Evolutionary conservation across 2,797 vertebrate genomes (phyloP), one percentile per base, ranked within the genome.

Genomic region (Morelia viridis): DNA sequence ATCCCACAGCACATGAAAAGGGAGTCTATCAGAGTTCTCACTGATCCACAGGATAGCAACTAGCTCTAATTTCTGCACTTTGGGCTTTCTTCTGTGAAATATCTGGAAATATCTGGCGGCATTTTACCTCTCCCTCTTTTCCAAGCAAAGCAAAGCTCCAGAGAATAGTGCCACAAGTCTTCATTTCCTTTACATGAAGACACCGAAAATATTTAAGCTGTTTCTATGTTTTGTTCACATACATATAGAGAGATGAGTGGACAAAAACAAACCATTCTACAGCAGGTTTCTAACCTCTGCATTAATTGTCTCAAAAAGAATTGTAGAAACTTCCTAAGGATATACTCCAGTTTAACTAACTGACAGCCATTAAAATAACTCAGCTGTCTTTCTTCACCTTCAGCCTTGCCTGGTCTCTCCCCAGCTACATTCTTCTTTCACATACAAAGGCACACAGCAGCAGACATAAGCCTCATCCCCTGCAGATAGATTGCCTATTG

Each of bases 401-500:
- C 56, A 88, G 53, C 22, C 28, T 41, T 10, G 28, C 28, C 3
- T 62, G 83, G 3, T 28, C 8, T 80, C 46, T 80, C 22, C 41
- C 19, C 22, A 46, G 19, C 46, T 80, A 46, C 41, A 80, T 61
- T 57, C 56, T 56, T 83, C 89, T 56, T 22, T 17, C 46, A 85
- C 64, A 68, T 17, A 68, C 19, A 90, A 35, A 61, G 2, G 12
- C n/a, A 8, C 56, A 83, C 31, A 86, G 92, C n/a, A 28, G 35
- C 71, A 41, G 13, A 31, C 56, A 86, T 89, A 53, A 58, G 71
- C 13, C 13, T n/a, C 56, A 87, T 58, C 41, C 41, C 65, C 89
- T 90, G 50, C 85, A 31, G 68, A 92, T 58, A 88, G 46, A 92
- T 83, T 90, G 92, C 50, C 85, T 53, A 84, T 92, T 92, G 85